A percentile compares a stretch with the other conserved stretches of the same genome.
Evolutionary conservation across 2,888 invertebrate species (phyloP).

Genomic region (Tenthredo livida): DNA sequence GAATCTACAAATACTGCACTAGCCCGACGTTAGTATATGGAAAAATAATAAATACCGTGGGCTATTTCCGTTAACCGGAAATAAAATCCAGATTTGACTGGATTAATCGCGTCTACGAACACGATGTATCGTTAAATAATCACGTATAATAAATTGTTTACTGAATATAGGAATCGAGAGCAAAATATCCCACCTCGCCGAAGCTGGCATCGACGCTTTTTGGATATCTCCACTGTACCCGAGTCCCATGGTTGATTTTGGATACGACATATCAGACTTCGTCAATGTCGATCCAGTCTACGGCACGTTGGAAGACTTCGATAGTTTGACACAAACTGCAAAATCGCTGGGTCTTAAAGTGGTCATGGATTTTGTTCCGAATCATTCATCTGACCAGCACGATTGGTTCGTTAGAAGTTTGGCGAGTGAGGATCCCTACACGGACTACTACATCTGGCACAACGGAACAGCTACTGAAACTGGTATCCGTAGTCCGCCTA

Average conservation of each 20-base stretch:
- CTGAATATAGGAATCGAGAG: constrained; percentile 80
- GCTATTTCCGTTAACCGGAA: neutral
- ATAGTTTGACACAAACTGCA: constrained; percentile 81
- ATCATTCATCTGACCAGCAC: constrained; percentile 87
- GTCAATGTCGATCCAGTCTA: constrained; percentile 84
- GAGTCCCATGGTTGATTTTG: constrained; percentile 89
- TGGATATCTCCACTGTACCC: constrained; percentile 88
- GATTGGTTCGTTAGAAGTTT: constrained; percentile 89
- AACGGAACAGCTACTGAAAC: constrained; percentile 79
- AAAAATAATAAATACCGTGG: neutral
- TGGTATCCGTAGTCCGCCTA: constrained; percentile 82
- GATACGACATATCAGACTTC: constrained; percentile 88
- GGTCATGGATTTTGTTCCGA: constrained; percentile 85
- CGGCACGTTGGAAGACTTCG: constrained; percentile 86
- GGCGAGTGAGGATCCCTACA: constrained; percentile 82
- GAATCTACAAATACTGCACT: neutral
- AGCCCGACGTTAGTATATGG: neutral
- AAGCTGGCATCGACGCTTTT: constrained; percentile 83
- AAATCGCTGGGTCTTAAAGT: constrained; percentile 76
- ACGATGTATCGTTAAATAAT: neutral
- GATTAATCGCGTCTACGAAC: neutral
- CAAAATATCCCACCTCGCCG: constrained; percentile 83
- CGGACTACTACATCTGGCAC: constrained; percentile 90
- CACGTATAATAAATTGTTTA: neutral
- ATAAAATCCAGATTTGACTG: neutral